Conservation (phyloP, 2,888 invertebrate species). For the Sisyra terminalis region DNA sequence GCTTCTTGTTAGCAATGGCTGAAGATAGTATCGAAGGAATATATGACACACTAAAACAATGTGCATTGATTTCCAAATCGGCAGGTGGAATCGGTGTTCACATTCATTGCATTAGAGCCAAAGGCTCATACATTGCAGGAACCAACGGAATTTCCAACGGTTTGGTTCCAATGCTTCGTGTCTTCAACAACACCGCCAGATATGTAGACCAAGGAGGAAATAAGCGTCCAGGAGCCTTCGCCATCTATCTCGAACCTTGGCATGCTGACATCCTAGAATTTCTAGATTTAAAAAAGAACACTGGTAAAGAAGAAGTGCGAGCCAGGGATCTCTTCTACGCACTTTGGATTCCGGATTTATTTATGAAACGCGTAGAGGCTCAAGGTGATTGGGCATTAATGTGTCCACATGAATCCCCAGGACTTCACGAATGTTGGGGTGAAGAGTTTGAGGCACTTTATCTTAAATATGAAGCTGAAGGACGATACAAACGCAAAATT, state of each 20-base stretch:
- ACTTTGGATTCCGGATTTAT: constrained; percentile 95
- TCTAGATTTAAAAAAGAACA: constrained; percentile 87
- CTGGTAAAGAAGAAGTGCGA: constrained; percentile 84
- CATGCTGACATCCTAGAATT: constrained; percentile 95
- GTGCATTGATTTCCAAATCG: constrained; percentile 90
- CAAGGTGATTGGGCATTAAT: constrained; percentile 85
- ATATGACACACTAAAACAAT: constrained; percentile 78
- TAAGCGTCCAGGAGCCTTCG: constrained; percentile 94
- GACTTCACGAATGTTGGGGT: constrained; percentile 85
- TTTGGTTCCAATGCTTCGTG: constrained; percentile 85
- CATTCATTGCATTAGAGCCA: constrained; percentile 87
- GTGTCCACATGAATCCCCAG: constrained; percentile 91
- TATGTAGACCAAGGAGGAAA: constrained; percentile 98
- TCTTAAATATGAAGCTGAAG: constrained; percentile 68
- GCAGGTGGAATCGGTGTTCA: constrained; percentile 97
- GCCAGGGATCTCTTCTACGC: constrained; percentile 95
- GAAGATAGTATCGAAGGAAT: constrained; percentile 94
- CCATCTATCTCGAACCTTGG: constrained; percentile 97
- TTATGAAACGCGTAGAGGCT: constrained; percentile 85
- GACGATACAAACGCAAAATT: constrained; percentile 43
- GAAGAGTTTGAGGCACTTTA: constrained; percentile 86
- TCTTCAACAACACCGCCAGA: constrained; percentile 88
- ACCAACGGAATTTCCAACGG: constrained; percentile 93
- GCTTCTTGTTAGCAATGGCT: constrained; percentile 86
- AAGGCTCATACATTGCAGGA: constrained; percentile 81